These are phyloP conservation scores for Zaprionus ornatus DNA, from an alignment of 1,140 invertebrate genomes.

Conservation along the genomic window DNA sequence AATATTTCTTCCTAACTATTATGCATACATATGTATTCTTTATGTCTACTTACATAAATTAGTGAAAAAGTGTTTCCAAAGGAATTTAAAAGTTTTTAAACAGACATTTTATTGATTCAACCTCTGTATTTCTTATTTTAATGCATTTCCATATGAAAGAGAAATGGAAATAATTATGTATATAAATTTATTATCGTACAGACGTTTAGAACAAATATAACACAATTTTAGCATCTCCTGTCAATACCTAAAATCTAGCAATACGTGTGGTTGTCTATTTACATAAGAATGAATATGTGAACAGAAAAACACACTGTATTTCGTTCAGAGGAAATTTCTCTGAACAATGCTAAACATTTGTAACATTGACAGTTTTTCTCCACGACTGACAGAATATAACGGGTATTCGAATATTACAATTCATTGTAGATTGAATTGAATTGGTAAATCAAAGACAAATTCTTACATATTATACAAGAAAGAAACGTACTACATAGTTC, in stretches of 20 bases:
- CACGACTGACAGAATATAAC: not conserved
- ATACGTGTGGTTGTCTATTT: constrained; percentile 9
- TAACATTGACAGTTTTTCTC: not conserved
- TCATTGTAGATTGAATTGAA: not conserved
- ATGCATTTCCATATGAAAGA: not conserved
- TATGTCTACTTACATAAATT: constrained; percentile 34
- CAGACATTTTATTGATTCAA: constrained; percentile 1
- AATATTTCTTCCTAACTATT: constrained; percentile 12
- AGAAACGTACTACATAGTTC: not conserved
- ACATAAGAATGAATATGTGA: not conserved
- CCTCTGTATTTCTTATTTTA: not conserved
- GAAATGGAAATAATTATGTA: not conserved
- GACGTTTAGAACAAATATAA: not conserved
- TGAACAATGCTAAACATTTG: not conserved
- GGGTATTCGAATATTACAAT: not conserved
- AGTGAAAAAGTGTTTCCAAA: constrained; percentile 60
- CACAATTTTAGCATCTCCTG: not conserved
- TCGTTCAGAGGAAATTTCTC: not conserved
- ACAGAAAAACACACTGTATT: not conserved
- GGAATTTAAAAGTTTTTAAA: constrained; percentile 27
- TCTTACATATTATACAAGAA: not conserved
- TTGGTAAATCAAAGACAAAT: not conserved
- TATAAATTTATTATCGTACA: constrained; percentile 3
- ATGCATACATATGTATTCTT: constrained; percentile 13
- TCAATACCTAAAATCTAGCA: not conserved